These are phyloP conservation scores for Dryococelus australis DNA, from an alignment of 2,888 invertebrate species.

Conservation along the genomic window DNA sequence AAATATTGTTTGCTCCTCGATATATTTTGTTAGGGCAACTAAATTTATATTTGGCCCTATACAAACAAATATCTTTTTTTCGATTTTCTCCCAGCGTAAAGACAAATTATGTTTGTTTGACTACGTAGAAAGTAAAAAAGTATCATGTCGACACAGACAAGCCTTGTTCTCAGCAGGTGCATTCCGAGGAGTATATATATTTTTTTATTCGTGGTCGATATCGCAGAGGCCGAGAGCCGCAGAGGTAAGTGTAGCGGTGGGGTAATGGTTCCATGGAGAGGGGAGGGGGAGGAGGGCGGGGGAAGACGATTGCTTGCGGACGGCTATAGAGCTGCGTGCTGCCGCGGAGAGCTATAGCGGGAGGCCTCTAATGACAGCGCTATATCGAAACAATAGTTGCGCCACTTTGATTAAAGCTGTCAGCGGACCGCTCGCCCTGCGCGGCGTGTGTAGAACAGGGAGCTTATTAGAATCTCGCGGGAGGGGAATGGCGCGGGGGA, in stretches of 20 bases:
- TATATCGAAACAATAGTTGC: constrained; percentile 16
- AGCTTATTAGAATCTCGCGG: constrained; percentile 22
- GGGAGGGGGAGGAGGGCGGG: neutral
- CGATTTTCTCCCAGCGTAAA: no score
- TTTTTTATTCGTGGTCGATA: neutral
- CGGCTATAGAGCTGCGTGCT: neutral
- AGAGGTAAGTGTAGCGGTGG: neutral
- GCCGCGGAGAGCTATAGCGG: neutral
- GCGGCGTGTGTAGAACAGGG: constrained; percentile 23
- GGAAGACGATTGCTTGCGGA: no score
- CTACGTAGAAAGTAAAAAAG: no score
- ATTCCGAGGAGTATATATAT: no score
- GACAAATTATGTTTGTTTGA: no score
- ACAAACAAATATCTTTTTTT: no score
- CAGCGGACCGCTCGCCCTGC: neutral
- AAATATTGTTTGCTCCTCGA: no score
- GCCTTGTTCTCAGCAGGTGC: no score
- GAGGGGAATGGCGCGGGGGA: no score
- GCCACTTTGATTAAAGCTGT: constrained; percentile 25
- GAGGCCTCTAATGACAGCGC: neutral
- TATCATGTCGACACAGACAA: no score
- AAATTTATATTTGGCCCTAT: no score
- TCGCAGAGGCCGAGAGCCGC: neutral
- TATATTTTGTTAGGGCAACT: no score
- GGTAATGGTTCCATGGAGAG: neutral